Evolutionary conservation across 2,888 invertebrate species (phyloP).

Genomic region (Coremacera marginata): DNA sequence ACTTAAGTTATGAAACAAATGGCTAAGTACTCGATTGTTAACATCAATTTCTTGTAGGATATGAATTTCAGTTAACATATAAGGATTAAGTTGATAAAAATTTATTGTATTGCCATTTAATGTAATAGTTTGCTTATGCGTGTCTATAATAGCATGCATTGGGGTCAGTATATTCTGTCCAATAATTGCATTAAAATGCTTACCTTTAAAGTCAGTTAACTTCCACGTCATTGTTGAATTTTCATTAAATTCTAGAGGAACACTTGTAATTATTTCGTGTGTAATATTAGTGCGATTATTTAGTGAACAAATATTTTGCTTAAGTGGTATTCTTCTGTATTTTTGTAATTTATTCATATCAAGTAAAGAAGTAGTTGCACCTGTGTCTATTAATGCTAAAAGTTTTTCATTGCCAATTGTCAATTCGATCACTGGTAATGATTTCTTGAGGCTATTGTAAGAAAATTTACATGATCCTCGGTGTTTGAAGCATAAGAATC

Average conservation of each 20-base stretch:
- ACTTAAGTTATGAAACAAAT: background rate
- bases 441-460: too few relatives aligned
- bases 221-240: slow-evolving; percentile 24
- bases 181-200: slow-evolving; percentile 18
- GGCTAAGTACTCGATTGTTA: background rate
- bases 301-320: too few relatives aligned
- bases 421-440: slow-evolving; percentile 1
- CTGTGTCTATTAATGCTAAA: too few relatives aligned
- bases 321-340: too few relatives aligned
- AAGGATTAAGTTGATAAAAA: background rate
- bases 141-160: slow-evolving; percentile 15
- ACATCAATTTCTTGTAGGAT: background rate
- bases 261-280: background rate
- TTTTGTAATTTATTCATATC: too few relatives aligned
- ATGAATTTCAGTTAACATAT: background rate
- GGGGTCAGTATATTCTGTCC: slow-evolving; percentile 10
- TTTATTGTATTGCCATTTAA: slow-evolving; percentile 5
- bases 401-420: too few relatives aligned
- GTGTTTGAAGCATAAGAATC: too few relatives aligned
- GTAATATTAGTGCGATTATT: too few relatives aligned
- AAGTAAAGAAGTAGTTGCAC: too few relatives aligned
- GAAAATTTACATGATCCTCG: too few relatives aligned
- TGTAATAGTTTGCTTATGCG: slow-evolving; percentile 1
- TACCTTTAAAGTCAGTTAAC: slow-evolving; percentile 18
- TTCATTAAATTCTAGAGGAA: slow-evolving; percentile 32